These are phyloP conservation scores for Antheraea mylitta DNA, from an alignment of 1,140 invertebrate species.

Conservation along the genomic window DNA sequence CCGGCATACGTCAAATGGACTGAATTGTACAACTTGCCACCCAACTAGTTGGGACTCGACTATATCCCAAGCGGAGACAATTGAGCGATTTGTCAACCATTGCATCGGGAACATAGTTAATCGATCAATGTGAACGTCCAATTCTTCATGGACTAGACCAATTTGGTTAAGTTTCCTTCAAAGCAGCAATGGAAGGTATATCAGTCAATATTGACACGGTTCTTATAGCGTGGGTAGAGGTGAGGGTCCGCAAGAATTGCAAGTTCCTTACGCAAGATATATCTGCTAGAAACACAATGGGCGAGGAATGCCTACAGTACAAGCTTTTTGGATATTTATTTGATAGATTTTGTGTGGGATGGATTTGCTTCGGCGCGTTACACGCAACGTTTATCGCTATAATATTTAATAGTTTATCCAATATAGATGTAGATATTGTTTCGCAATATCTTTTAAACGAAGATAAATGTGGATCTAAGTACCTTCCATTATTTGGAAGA, in stretches of 20 bases:
- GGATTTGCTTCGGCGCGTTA: slow-evolving; percentile 53
- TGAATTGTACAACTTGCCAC: slow-evolving; percentile 58
- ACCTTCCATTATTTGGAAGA: neutral
- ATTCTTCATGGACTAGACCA: slow-evolving; percentile 41
- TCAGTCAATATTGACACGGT: slow-evolving; percentile 53
- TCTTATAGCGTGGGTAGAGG: slow-evolving; percentile 57
- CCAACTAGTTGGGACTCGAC: slow-evolving; percentile 47
- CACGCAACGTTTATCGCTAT: slow-evolving; percentile 28
- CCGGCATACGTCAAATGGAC: slow-evolving; percentile 59
- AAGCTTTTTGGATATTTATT: slow-evolving; percentile 78
- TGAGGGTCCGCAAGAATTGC: slow-evolving; percentile 53
- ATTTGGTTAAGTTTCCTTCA: slow-evolving; percentile 34
- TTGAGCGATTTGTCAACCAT: slow-evolving; percentile 76
- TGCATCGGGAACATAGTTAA: slow-evolving; percentile 60
- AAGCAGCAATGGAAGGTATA: slow-evolving; percentile 59
- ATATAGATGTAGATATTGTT: neutral
- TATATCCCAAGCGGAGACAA: slow-evolving; percentile 53
- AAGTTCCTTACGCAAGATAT: slow-evolving; percentile 70
- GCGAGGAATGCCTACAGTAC: slow-evolving; percentile 66
- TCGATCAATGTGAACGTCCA: slow-evolving; percentile 37
- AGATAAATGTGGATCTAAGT: too few relatives aligned
- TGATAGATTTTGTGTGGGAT: slow-evolving; percentile 74
- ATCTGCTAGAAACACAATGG: slow-evolving; percentile 70
- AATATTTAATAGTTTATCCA: slow-evolving; percentile 25
- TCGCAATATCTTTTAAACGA: neutral